Evolutionary conservation across 2,888 invertebrate genomes (phyloP).

Genomic region (Morinoia aosen): DNA sequence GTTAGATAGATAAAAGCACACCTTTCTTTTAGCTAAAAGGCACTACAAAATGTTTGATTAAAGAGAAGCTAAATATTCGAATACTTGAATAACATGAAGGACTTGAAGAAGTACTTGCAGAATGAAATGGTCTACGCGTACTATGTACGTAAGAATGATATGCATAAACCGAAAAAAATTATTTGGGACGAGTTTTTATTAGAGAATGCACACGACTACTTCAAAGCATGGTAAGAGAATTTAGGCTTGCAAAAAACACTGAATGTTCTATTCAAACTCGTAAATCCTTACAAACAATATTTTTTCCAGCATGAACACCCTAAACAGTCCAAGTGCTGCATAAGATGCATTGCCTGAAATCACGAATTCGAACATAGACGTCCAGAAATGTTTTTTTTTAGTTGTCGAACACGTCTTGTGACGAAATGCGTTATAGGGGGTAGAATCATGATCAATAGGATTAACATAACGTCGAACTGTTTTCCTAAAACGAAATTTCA

Average conservation of each 20-base stretch:
- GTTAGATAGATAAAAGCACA: background rate
- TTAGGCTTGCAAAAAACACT: background rate
- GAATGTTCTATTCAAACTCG: too few relatives aligned
- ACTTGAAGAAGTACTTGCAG: background rate
- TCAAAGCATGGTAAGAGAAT: background rate
- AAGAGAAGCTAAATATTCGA: background rate
- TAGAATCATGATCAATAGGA: background rate
- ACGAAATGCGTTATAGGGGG: background rate
- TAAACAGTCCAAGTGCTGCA: background rate
- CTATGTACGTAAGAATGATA: background rate
- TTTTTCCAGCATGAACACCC: background rate
- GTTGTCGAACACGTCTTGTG: background rate
- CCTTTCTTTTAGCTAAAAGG: background rate
- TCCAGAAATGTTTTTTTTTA: background rate
- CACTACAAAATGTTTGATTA: background rate
- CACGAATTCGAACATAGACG: background rate
- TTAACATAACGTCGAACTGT: too few relatives aligned
- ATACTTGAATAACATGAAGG: background rate
- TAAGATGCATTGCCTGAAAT: background rate
- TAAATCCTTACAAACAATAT: too few relatives aligned
- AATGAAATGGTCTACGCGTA: background rate
- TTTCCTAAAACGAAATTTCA: too few relatives aligned
- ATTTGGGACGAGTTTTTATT: background rate
- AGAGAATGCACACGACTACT: background rate
- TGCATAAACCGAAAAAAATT: background rate